Percentiles rank a stretch among this genome's conserved stretches.
phyloP scores from a whole-genome alignment of 2,888 invertebrate genomes.

The Zygothrica quintamaculata region DNA sequence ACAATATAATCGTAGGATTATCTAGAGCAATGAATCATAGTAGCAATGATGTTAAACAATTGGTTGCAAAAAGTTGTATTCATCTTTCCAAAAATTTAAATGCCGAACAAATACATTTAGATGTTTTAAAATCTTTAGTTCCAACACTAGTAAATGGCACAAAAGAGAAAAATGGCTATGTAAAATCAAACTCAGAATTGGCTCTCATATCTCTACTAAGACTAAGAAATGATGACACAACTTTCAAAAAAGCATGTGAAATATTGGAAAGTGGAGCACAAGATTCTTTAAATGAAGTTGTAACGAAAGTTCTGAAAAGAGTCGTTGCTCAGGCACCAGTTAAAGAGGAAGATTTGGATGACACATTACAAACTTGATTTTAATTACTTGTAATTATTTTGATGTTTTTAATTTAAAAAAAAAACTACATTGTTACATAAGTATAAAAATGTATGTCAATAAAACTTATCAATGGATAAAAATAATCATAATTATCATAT shows the following conservation, averaged over 20 bases:
- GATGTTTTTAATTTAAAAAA: conserved; percentile 9
- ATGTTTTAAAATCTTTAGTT: conserved; percentile 90
- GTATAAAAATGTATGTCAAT: too few species aligned
- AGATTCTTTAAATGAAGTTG: conserved; percentile 95
- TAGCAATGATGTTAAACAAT: conserved; percentile 97
- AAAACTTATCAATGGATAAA: too few species aligned
- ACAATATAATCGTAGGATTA: conserved; percentile 89
- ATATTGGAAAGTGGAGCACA: conserved; percentile 94
- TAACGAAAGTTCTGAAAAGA: conserved; percentile 94
- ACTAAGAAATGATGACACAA: conserved; percentile 90
- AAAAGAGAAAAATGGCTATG: conserved; percentile 98
- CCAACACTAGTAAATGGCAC: conserved; percentile 98
- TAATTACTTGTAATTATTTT: conserved; percentile 11
- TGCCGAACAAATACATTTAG: conserved; percentile 87
- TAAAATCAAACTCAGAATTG: conserved; percentile 96
- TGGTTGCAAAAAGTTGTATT: conserved; percentile 92
- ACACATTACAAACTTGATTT: conserved; percentile 94
- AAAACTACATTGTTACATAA: conserved; percentile 16
- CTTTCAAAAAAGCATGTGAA: conserved; percentile 90
- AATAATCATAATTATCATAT: too few species aligned
- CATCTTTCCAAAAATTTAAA: conserved; percentile 89
- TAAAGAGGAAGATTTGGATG: conserved; percentile 96
- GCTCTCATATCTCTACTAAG: conserved; percentile 94
- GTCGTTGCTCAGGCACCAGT: conserved; percentile 90
- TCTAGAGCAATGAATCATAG: conserved; percentile 96